Base-by-base conservation (phyloP, 2,888 invertebrate species). In the Phalangium opilio region DNA sequence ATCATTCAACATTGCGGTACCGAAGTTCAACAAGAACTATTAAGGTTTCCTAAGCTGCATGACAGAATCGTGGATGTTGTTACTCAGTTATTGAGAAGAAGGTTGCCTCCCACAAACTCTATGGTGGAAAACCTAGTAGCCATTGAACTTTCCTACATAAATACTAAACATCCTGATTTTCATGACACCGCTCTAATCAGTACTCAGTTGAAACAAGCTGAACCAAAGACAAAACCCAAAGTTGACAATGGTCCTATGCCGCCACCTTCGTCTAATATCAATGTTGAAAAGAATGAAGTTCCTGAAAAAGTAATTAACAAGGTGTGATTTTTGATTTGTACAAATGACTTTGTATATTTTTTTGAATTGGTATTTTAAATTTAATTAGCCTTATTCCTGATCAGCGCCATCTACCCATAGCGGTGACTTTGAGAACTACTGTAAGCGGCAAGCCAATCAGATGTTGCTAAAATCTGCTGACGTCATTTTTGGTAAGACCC, bases 111-210 rank as follows among this genome's bases (percentile, higher is more conserved):
- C 17, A 96, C 98, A 36, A 98, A 98, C 71, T 66, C 76, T 20
- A 96, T 98, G 93, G 95, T 96, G 41, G 91, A 95, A 67, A 95
- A 98, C 70, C 68, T 99, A 59, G 93, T 99, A 12, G 83, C 83
- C 35, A 91, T 98, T 59, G 98, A 99, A 70, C 71, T 98, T 62
- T 91, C 98, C 1, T 99, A 99, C 67, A 96, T 99, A 47, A 99
- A 99, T 70, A 99, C 96, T 11, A 96, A 95, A 65, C 98, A 99
- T 71, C 98, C 98, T 0, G 98, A 99, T 72, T 99, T 99, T 70
- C 84, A 86, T 62, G 96, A 98, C 65, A 91, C 95, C 1, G 83
- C 84, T 15, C 70, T 89, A 41, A 89, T 86, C 40, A 83, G 85
- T 12, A 78, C 86, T 1, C 71, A 89, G 55, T 73, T 86, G 44